These are phyloP conservation scores for Brachionus angularis DNA, from an alignment of 1,140 invertebrate genomes.

Conservation along the genomic window DNA sequence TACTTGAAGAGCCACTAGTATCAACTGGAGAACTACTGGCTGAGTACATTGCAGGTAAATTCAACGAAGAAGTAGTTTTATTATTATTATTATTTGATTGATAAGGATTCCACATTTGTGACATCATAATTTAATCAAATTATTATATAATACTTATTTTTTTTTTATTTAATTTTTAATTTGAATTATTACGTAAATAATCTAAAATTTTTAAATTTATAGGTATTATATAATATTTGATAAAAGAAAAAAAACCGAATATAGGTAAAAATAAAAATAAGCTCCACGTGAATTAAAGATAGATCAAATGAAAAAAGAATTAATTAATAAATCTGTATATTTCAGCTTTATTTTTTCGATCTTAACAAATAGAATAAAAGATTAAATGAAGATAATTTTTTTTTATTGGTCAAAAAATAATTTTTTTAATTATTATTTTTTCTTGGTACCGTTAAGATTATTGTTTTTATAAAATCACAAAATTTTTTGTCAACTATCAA, in stretches of 20 bases:
- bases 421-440: background rate
- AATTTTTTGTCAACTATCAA: constrained; percentile 27
- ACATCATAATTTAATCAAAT: constrained; percentile 17
- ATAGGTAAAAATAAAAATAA: background rate
- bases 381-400: too few species aligned
- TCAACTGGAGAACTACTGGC: constrained; percentile 9
- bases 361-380: background rate
- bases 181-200: constrained; percentile 16
- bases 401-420: constrained; percentile 4
- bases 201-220: constrained; percentile 4
- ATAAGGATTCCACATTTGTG: constrained; percentile 44
- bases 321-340: constrained; percentile 39
- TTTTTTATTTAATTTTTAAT: too few species aligned
- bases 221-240: background rate
- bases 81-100: background rate
- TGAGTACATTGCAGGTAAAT: background rate
- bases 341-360: constrained; percentile 31
- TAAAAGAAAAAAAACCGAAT: background rate
- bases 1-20: background rate
- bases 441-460: constrained; percentile 36
- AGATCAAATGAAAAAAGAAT: constrained; percentile 1
- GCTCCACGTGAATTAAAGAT: background rate
- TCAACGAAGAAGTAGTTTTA: background rate
- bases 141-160: background rate
- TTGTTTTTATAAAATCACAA: constrained; percentile 39